Percentiles rank a stretch among this genome's conserved stretches.
Conservation (phyloP, 2,888 invertebrate genomes). For the Formica aserva region DNA sequence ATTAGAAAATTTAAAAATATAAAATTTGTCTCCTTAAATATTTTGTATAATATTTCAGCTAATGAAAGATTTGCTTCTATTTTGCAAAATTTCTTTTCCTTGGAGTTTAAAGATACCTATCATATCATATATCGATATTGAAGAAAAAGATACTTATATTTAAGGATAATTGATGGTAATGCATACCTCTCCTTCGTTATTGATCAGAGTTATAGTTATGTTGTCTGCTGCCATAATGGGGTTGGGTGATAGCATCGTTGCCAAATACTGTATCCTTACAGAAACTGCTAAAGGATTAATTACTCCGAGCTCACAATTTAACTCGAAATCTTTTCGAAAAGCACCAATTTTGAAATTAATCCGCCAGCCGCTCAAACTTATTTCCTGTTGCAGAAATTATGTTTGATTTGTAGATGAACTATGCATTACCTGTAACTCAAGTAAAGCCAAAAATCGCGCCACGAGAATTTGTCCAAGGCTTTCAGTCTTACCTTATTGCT, state of each 20-base stretch:
- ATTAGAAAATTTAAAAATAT: conserved; percentile 66
- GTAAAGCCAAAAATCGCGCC: background rate
- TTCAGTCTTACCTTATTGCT: conserved; percentile 90
- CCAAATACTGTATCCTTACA: too few species aligned
- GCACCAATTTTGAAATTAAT: conserved; percentile 93
- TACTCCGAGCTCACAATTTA: too few species aligned
- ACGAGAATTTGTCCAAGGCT: background rate
- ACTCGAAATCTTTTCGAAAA: conserved; percentile 80
- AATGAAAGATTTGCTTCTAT: background rate
- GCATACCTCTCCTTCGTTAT: conserved; percentile 92
- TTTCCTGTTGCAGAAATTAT: conserved; percentile 86
- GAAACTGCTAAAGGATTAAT: too few species aligned
- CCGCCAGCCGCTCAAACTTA: conserved; percentile 93
- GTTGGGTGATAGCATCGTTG: too few species aligned
- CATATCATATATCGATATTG: background rate
- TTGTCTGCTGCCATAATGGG: conserved; percentile 89
- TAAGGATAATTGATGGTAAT: background rate
- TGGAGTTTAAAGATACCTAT: background rate
- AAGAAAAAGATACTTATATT: background rate
- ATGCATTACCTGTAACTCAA: background rate
- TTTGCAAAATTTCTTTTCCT: background rate
- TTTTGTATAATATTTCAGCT: background rate
- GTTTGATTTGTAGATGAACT: background rate
- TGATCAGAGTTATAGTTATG: conserved; percentile 93
- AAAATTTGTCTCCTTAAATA: background rate